These are phyloP conservation scores for Torymus auratus DNA, from an alignment of 2,888 invertebrate genomes.

Conservation along the genomic window DNA sequence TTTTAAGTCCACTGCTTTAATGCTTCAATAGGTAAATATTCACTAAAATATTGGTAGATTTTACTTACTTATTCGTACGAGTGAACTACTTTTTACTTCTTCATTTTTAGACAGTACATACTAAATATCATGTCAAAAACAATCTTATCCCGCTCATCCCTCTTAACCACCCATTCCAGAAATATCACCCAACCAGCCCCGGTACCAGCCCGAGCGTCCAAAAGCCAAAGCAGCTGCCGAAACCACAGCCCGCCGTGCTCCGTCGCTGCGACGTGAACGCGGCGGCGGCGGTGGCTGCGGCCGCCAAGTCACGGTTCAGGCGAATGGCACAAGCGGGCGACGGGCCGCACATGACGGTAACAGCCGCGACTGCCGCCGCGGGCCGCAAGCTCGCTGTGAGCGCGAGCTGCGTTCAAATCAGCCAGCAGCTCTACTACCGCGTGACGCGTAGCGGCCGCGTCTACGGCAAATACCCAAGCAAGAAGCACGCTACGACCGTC, in stretches of 20 bases:
- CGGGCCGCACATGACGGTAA: conserved; percentile 65
- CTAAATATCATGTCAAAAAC: too few relatives aligned
- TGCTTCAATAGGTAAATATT: too few relatives aligned
- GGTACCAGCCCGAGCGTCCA: neutral
- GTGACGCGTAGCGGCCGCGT: conserved; percentile 73
- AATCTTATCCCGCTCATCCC: too few relatives aligned
- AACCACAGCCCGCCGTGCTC: conserved; percentile 41
- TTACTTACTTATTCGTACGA: too few relatives aligned
- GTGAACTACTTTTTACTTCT: too few relatives aligned
- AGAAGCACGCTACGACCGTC: conserved; percentile 44
- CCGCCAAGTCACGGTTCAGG: conserved; percentile 62
- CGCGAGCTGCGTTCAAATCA: conserved; percentile 60
- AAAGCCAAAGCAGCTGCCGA: neutral
- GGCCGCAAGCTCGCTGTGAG: conserved; percentile 56
- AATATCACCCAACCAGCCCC: too few relatives aligned
- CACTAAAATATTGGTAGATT: too few relatives aligned
- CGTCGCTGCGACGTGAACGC: conserved; percentile 8
- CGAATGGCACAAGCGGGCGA: conserved; percentile 68
- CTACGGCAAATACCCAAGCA: conserved; percentile 72
- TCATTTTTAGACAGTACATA: too few relatives aligned
- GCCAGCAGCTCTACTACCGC: conserved; percentile 68
- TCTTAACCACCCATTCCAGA: too few relatives aligned
- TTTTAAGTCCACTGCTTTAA: too few relatives aligned
- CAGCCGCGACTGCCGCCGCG: conserved; percentile 55
- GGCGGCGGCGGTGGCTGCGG: conserved; percentile 56